Base-by-base conservation (phyloP, 2,888 invertebrate genomes). In the Linnaemya tessellans region DNA sequence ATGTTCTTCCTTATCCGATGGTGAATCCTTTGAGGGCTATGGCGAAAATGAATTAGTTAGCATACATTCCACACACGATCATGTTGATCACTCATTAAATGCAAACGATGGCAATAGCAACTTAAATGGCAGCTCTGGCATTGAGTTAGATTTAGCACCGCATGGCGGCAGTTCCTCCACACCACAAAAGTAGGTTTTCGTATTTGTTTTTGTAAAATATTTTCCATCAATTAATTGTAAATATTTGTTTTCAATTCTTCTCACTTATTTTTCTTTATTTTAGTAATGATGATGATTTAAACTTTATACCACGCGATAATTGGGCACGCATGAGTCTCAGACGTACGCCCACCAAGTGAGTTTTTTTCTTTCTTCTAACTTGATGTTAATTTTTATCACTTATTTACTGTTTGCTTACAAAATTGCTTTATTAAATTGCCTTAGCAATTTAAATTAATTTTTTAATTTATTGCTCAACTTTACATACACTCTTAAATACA, bases 291-390 rank as follows among this genome's bases (percentile, higher is more conserved):
- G 94, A 94, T 88, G 94, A 94, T 86, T 91, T 94, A 87, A 93
- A 93, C 88, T 93, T 93, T 51, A 94, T 96, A 88, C 96, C 96
- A 89, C 94, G 97, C 90, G 96, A 97, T 92, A 96, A 97, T 74
- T 97, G 97, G 97, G 94, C 97, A 60, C 94, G 97, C 89, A 97
- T 97, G 65, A 97, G 97, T 90, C 93, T 97, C 70, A 93, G 97
- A 90, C 94, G 97, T 91, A 96, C 96, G 64, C 96, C 96, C 83
- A 95, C 96, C 87, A 96, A 96, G 97, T 97, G 93, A 89, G 88
- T 87, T 60, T 25, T 58, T 35, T 20, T 41, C 8, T 4, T 54
- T 51, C 35, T 43, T 49, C 1, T 15, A n/a, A 18, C 30, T 30
- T 30, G n/a, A 46, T 51, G 2, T 41, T 56, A 51, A 18, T 20